phyloP scores from a whole-genome alignment of 2,888 invertebrate genomes.

The Lathronympha strigana region DNA sequence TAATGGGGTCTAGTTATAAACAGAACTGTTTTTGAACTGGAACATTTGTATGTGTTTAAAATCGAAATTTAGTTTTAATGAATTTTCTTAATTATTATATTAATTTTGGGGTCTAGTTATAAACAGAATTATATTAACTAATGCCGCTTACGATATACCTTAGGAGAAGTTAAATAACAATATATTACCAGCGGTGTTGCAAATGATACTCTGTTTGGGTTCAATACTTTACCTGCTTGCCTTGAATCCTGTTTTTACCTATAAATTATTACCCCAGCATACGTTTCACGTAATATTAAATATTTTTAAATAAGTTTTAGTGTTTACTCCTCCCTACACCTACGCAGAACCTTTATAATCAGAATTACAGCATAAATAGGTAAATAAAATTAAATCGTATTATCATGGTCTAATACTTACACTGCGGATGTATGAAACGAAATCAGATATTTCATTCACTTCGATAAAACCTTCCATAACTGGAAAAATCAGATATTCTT shows the following conservation, averaged over 20 bases:
- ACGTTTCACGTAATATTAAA: not conserved
- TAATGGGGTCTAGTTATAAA: too few relatives aligned
- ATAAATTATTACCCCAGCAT: not conserved
- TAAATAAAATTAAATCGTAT: not conserved
- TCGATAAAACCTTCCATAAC: constrained; percentile 86
- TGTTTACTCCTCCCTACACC: not conserved
- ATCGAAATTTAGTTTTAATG: too few relatives aligned
- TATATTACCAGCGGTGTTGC: not conserved
- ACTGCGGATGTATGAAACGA: constrained; percentile 90
- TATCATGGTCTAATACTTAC: constrained; percentile 82
- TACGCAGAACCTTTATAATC: not conserved
- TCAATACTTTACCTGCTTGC: not conserved
- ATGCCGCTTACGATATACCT: too few relatives aligned
- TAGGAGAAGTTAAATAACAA: too few relatives aligned
- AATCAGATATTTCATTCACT: constrained; percentile 90
- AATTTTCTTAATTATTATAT: too few relatives aligned
- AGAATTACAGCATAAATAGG: not conserved
- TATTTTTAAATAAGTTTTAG: not conserved
- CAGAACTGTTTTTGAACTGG: too few relatives aligned
- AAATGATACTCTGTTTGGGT: not conserved
- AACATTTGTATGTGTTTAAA: too few relatives aligned
- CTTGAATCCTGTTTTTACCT: not conserved
- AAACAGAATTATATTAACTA: too few relatives aligned
- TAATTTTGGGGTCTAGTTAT: too few relatives aligned
- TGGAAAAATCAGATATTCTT: constrained; percentile 24